Conservation (phyloP, 2,113 vertebrate species). For the Rynchops niger region DNA sequence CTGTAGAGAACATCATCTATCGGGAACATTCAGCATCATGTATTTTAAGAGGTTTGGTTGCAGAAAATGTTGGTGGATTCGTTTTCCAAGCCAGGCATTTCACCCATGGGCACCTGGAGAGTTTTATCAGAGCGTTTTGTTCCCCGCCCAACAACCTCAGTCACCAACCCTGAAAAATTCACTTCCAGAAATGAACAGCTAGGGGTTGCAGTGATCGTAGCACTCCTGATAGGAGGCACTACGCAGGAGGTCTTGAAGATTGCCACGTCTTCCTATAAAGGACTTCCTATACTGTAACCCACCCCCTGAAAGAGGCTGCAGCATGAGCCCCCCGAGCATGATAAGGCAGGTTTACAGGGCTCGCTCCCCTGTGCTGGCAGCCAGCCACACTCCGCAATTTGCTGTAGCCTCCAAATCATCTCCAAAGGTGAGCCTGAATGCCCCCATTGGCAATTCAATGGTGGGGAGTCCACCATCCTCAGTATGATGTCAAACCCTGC, state of each 20-base stretch:
- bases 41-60: not conserved
- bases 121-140: not conserved
- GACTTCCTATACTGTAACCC: not conserved
- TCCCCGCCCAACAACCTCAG: accelerated
- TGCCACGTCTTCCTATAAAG: not conserved
- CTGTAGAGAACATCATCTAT: not conserved
- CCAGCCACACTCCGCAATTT: not conserved
- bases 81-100: not conserved
- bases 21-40: not conserved
- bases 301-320: not conserved
- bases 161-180: not conserved
- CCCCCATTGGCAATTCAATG: accelerated
- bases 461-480: not conserved
- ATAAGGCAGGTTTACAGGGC: accelerated
- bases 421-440: not conserved
- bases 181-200: not conserved
- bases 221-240: not conserved
- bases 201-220: not conserved
- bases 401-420: not conserved
- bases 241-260: not conserved
- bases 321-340: not conserved
- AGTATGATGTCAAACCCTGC: accelerated
- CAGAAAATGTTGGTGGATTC: not conserved
- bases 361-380: accelerated
- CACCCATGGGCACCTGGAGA: accelerated